Percentiles rank a stretch among this genome's conserved stretches.
Evolutionary conservation across 2,888 invertebrate genomes (phyloP).

Genomic region (Drosophila birchii): DNA sequence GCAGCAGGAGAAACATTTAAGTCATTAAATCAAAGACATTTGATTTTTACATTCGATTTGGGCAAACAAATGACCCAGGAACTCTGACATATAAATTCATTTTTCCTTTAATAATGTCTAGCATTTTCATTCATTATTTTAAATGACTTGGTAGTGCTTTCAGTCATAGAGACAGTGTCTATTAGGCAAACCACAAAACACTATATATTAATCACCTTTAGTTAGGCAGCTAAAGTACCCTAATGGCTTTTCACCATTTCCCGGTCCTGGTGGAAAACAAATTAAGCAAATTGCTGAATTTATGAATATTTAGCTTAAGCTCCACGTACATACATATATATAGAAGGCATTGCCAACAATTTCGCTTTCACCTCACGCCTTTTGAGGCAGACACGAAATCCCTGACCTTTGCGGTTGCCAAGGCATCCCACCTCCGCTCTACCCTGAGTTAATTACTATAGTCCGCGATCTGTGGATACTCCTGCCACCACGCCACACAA

Average conservation of each 20-base stretch:
- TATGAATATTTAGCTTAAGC: conserved; percentile 43
- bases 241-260: conserved; percentile 24
- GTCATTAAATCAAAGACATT: conserved; percentile 20
- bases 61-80: background rate
- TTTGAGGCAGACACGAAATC: conserved; percentile 54
- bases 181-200: background rate
- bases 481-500: conserved; percentile 22
- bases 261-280: conserved; percentile 25
- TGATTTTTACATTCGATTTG: background rate
- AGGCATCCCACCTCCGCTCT: conserved; percentile 16
- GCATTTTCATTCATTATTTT: background rate
- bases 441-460: conserved; percentile 64
- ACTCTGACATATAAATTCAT: background rate
- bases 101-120: background rate
- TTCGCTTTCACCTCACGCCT: conserved; percentile 70
- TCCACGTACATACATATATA: conserved; percentile 4
- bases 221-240: conserved; percentile 19
- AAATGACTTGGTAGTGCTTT: conserved; percentile 4
- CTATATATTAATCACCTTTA: conserved; percentile 29
- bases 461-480: conserved; percentile 35
- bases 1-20: background rate
- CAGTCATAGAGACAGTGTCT: background rate
- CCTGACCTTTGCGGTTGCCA: conserved; percentile 73
- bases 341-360: conserved; percentile 31
- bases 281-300: conserved; percentile 42